Base-by-base conservation (phyloP, 2,113 vertebrate species). In the Anas platyrhynchos region DNA sequence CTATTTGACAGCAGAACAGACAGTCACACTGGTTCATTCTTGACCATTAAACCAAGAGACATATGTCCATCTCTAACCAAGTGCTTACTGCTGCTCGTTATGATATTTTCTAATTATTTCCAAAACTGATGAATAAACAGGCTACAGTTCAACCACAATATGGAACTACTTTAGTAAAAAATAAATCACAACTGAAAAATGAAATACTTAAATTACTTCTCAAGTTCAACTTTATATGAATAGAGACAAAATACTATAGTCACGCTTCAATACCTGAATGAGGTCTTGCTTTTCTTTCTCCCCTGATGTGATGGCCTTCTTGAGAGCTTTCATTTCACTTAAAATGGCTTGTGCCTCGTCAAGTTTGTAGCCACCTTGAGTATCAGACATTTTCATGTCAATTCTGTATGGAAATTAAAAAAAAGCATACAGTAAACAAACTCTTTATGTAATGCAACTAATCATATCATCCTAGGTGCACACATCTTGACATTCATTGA, bases 261-360 rank as follows among this genome's bases (percentile, higher is more conserved):
- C 36, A 86, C 32, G 27, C 43, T 86, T 71, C 41, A 68, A 22
- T 98, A 99, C 99, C 99, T 99, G 99, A 96, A 99, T 99, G 76
- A 99, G 99, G 56, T 99, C 99, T 96, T 98, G 99, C 75, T 99
- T 99, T 96, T 99, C 99, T 97, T 98, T 99, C 96, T 99, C 99
- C 56, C 99, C 99, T 7, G 98, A 98, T 75, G 98, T 98, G 98
- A 99, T 99, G 95, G 99, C 99, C 87, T 99, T 99, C 94, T 99
- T 98, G 97, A 99, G 99, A 94, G 98, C 98, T 97, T 99, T 99
- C 68, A 99, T 99, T 98, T 99, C 99, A 80, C 93, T 99, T 92
- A 99, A 97, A 91, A 99, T 99, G 83, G 99, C 99, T 97, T 99
- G 99, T 38, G 99, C 99, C 91, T 99, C 99, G 87, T 99, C 99